Evolutionary conservation across 2,113 vertebrate genomes (phyloP), one percentile per base, ranked within the genome.

Genomic region (pig (Sus scrofa)): DNA sequence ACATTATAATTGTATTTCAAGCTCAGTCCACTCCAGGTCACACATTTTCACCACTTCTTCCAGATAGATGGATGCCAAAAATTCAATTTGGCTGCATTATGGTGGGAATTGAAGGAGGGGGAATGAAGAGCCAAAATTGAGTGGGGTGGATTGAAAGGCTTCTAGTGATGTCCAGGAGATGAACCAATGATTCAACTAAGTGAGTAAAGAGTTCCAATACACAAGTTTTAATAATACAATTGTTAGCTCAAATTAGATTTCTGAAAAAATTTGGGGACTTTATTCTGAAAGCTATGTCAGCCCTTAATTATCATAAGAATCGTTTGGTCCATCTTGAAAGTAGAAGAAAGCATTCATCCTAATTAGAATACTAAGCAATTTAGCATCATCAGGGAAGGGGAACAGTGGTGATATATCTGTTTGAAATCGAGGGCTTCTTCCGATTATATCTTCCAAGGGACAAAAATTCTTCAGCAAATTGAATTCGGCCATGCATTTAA

Each of bases 371-470:
- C 58, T 54, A 34, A 9, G 5, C 71, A 67, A 34, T 84, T 92
- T 84, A 84, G 34, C 26, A 82, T 86, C 60, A 44, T 39, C 24
- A 52, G 26, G 60, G 60, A 90, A 85, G 86, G n/a, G 13, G 65
- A 70, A 85, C 6, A 74, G 52, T 39, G 58, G 16, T 44, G 71
- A n/a, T 62, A n/a, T 96, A 95, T 63, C 39, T 92, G 19, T 87
- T 92, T 78, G 68, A 74, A 90, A 92, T 34, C 14, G 16, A 58
- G 34, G 32, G 7, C 19, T 84, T 2, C 81, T 93, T 81, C 52
- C 18, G 79, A 4, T 92, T 79, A 70, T n/a, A 79, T 58, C n/a
- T 78, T 67, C 32, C 77, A 50, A 95, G 95, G 77, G 87, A 74
- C 63, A 86, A 58, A 84, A 60, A 54, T n/a, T 62, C n/a, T 81